Conservation (phyloP, 2,888 invertebrate genomes). For the Cataglyphis cursor region DNA sequence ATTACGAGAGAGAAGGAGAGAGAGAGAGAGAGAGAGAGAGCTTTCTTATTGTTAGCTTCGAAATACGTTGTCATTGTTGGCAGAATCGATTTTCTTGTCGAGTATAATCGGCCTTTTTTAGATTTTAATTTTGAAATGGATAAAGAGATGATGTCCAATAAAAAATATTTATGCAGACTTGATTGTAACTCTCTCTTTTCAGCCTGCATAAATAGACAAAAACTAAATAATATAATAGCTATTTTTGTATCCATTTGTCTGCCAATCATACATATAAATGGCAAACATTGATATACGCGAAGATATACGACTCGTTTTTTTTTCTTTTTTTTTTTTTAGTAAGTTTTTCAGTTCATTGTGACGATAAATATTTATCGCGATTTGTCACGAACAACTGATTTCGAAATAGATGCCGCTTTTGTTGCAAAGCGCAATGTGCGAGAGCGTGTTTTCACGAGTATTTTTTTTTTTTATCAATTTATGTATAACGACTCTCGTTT, state of each 20-base stretch:
- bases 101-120: background rate
- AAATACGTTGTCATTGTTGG: background rate
- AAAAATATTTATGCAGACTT: background rate
- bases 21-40: background rate
- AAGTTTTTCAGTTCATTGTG: conserved; percentile 6
- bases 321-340: background rate
- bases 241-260: background rate
- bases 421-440: background rate
- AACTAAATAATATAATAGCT: background rate
- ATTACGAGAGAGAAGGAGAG: background rate
- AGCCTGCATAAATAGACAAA: background rate
- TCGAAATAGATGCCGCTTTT: conserved; percentile 1
- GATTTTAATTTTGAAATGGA: background rate
- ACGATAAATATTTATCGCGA: conserved; percentile 16
- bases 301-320: background rate
- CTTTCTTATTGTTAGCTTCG: background rate
- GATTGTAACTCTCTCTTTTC: background rate
- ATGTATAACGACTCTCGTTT: background rate
- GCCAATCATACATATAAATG: background rate
- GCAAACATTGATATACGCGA: background rate
- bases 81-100: background rate
- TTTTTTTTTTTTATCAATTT: background rate
- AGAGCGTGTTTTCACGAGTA: conserved; percentile 24
- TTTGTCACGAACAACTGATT: conserved; percentile 11
- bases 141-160: background rate